Evolutionary conservation across 2,888 invertebrate genomes (phyloP).

Genomic region (Aleiodes alternator): DNA sequence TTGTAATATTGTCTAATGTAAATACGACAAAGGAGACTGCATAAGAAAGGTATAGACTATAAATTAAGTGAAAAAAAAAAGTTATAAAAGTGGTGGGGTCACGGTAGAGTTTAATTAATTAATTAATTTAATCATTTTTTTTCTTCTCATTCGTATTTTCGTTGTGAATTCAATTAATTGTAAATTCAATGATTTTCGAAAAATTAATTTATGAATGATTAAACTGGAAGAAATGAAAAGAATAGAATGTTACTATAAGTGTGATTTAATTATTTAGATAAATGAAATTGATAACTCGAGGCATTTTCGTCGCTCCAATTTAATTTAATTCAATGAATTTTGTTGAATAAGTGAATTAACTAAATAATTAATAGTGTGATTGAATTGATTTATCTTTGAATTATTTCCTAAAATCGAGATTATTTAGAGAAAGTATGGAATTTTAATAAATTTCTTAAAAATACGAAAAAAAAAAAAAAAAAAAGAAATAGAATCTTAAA

Average conservation of each 20-base stretch:
- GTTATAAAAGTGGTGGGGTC: slow-evolving; percentile 3
- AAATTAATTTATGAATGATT: slow-evolving; percentile 29
- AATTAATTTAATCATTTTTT: slow-evolving; percentile 21
- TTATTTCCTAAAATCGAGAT: no score
- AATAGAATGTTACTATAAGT: slow-evolving; percentile 7
- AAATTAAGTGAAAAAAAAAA: slow-evolving; percentile 28
- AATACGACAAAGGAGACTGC: slow-evolving; percentile 34
- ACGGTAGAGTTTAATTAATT: slow-evolving; percentile 21
- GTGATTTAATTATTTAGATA: slow-evolving; percentile 22
- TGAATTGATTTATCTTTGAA: no score
- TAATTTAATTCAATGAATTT: slow-evolving; percentile 16
- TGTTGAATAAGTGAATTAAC: background rate
- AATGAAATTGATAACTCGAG: slow-evolving; percentile 10
- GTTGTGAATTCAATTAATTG: slow-evolving; percentile 23
- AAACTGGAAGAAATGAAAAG: background rate
- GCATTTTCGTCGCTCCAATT: slow-evolving; percentile 15
- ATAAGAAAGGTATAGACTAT: slow-evolving; percentile 24
- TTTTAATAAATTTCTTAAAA: background rate
- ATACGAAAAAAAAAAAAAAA: background rate
- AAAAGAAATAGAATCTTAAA: background rate
- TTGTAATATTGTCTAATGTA: slow-evolving; percentile 35
- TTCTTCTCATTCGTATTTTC: slow-evolving; percentile 13
- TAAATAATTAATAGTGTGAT: no score
- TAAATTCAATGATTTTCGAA: slow-evolving; percentile 24
- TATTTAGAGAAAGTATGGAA: background rate